Evolutionary conservation across 23 tunicate genomes (phyloP).

Genomic region (Botrylloides violaceus): DNA sequence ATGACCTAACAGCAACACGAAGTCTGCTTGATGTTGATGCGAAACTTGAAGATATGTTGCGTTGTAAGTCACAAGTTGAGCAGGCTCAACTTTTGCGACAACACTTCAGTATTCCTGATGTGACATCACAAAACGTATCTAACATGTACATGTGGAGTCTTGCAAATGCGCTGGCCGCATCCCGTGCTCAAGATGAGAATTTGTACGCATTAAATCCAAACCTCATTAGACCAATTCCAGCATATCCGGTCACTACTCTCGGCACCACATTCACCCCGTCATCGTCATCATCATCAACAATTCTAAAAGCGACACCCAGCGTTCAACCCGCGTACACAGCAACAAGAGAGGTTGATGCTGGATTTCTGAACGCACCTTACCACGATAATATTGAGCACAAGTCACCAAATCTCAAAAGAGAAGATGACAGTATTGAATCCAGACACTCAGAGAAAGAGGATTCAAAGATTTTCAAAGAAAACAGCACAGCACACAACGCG

Average conservation of each 20-base stretch:
- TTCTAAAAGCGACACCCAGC: not conserved
- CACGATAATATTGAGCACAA: not conserved
- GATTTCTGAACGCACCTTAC: not conserved
- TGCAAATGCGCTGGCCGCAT: conserved; percentile 5
- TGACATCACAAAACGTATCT: not conserved
- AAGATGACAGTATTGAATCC: not conserved
- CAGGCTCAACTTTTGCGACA: conserved; percentile 14
- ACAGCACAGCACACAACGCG: not conserved
- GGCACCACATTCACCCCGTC: not conserved
- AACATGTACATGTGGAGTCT: conserved; percentile 11
- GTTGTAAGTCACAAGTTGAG: conserved; percentile 10
- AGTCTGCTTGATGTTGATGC: not conserved
- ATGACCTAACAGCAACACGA: not conserved
- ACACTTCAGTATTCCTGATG: not conserved
- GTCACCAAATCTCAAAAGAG: not conserved
- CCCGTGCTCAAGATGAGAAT: conserved; percentile 13
- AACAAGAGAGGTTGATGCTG: not conserved
- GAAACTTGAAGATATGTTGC: conserved; percentile 7
- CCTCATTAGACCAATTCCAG: not conserved
- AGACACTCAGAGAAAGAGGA: not conserved
- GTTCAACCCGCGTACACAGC: not conserved
- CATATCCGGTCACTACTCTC: not conserved
- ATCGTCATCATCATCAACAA: not conserved
- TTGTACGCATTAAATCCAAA: not conserved
- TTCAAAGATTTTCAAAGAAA: not conserved